A percentile compares a stretch with the other conserved stretches of the same genome.
phyloP scores from a whole-genome alignment of 2,113 vertebrate species.

The Myotis lucifugus region DNA sequence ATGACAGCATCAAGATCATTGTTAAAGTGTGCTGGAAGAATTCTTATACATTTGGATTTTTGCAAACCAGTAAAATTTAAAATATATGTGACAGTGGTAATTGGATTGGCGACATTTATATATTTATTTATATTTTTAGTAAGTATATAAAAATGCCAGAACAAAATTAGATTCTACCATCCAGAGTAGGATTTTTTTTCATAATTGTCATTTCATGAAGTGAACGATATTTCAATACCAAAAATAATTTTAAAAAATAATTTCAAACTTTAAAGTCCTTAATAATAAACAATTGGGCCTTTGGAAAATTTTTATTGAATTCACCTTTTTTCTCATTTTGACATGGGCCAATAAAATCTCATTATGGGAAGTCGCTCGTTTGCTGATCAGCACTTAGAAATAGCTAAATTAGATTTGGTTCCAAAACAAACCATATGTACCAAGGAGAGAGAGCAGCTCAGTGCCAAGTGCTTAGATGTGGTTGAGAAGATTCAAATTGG shows the following conservation, averaged over 20 bases:
- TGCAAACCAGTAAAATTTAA: not conserved
- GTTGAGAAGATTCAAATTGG: slow-evolving; percentile 1
- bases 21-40: not conserved
- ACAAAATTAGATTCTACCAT: not conserved
- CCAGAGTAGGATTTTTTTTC: not conserved
- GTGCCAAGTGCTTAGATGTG: slow-evolving; percentile 25
- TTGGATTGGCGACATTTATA: not conserved
- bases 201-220: not conserved
- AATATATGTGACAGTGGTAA: not conserved
- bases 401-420: slow-evolving; percentile 20
- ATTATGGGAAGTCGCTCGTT: not conserved
- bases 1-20: not conserved
- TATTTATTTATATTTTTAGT: not conserved
- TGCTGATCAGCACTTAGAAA: slow-evolving; percentile 47
- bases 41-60: not conserved
- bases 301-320: not conserved
- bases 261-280: not conserved
- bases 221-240: not conserved
- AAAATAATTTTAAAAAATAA: not conserved
- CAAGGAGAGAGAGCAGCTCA: not conserved
- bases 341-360: not conserved
- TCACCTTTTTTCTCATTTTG: not conserved
- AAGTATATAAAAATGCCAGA: not conserved
- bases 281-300: not conserved
- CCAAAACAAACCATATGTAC: not conserved